These are phyloP conservation scores for Matsumurasca onukii DNA, from an alignment of 1,140 invertebrate species.

Conservation along the genomic window DNA sequence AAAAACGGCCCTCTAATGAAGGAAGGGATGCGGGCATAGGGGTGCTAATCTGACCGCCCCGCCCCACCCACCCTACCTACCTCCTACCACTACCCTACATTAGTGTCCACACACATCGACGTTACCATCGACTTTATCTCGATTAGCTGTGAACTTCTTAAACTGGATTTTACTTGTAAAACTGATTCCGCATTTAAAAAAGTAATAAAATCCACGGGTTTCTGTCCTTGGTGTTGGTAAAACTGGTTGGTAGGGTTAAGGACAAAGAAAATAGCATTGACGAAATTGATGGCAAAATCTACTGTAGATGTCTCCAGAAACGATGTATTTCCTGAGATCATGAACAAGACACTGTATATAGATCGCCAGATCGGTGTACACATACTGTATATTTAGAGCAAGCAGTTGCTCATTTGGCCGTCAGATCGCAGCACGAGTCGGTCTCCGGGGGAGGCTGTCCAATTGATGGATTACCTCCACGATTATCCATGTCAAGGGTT, in stretches of 20 bases:
- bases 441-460: constrained; percentile 16
- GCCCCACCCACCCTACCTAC: not conserved
- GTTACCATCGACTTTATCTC: constrained; percentile 15
- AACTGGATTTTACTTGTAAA: constrained; percentile 2
- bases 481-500: constrained; percentile 20
- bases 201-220: too few species aligned
- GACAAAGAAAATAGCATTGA: too few species aligned
- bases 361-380: too few species aligned
- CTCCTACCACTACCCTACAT: constrained; percentile 11
- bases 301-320: too few species aligned
- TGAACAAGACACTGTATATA: too few species aligned
- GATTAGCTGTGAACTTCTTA: constrained; percentile 1
- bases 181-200: not conserved
- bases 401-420: too few species aligned
- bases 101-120: constrained; percentile 16
- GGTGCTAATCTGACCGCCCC: constrained; percentile 14
- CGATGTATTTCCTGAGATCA: too few species aligned
- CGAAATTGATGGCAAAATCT: too few species aligned
- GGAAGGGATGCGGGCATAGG: constrained; percentile 20
- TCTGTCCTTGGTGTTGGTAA: too few species aligned
- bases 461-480: constrained; percentile 9
- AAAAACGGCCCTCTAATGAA: constrained; percentile 22
- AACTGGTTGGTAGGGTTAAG: too few species aligned
- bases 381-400: too few species aligned
- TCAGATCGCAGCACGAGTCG: not conserved